Conservation (phyloP, 2,797 vertebrate species). For the Falco naumanni region DNA sequence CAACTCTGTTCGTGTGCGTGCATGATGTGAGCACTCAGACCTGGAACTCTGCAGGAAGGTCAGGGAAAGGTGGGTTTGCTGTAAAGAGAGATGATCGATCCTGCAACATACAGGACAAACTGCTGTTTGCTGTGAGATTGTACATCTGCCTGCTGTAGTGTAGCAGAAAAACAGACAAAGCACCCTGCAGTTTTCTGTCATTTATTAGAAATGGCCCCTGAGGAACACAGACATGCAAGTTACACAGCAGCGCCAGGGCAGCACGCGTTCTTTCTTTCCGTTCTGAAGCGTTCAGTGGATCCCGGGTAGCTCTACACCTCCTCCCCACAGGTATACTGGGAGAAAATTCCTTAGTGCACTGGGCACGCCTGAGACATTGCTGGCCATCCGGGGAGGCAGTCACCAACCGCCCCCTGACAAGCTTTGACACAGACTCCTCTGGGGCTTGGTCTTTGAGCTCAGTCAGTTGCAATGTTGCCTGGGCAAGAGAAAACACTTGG, state of each 20-base stretch:
- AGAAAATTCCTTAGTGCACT: not conserved
- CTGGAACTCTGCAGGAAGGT: not conserved
- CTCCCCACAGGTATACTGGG: not conserved
- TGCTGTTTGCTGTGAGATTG: not conserved
- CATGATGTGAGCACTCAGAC: not conserved
- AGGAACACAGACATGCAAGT: constrained; percentile 18
- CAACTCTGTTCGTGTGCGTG: not conserved
- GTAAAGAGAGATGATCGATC: not conserved
- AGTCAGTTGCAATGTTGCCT: not conserved
- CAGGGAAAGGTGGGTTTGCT: not conserved
- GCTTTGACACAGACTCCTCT: not conserved
- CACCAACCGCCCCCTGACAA: not conserved
- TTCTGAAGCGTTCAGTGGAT: not conserved
- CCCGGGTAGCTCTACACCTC: not conserved
- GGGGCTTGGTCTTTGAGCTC: not conserved
- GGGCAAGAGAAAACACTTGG: not conserved
- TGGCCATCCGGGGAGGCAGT: not conserved
- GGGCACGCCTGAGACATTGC: not conserved
- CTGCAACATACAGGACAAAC: not conserved
- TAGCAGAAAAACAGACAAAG: not conserved
- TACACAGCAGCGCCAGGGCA: not conserved
- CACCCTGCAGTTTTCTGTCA: not conserved
- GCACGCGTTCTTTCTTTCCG: not conserved
- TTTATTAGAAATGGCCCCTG: constrained; percentile 54
- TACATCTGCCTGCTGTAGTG: not conserved